Evolutionary conservation across 2,797 vertebrate species (phyloP).

Genomic region (Melanotaenia nigrans): DNA sequence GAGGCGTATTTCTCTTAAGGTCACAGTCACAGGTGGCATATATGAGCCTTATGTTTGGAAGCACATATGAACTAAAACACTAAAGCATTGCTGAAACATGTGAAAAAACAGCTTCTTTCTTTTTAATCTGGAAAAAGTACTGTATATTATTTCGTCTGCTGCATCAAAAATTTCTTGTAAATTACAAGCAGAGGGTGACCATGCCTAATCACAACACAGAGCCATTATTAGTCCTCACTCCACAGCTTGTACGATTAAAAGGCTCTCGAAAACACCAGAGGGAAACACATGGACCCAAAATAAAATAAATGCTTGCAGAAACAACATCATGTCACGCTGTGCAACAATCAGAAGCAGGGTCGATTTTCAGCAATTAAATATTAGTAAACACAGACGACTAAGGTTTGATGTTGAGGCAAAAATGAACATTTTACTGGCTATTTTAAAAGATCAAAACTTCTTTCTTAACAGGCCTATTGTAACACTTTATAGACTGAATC

Average conservation of each 20-base stretch:
- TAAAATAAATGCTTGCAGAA: slow-evolving; percentile 45
- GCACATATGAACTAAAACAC: slow-evolving; percentile 4
- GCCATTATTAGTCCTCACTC: slow-evolving; percentile 34
- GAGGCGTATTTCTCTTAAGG: slow-evolving; percentile 30
- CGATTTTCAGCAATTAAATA: slow-evolving; percentile 61
- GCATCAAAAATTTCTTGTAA: slow-evolving; percentile 23
- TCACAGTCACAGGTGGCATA: slow-evolving; percentile 69
- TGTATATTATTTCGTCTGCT: not conserved
- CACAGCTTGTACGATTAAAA: slow-evolving; percentile 39
- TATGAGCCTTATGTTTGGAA: slow-evolving; percentile 31
- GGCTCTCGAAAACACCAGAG: slow-evolving; percentile 27
- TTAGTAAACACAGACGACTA: slow-evolving; percentile 24
- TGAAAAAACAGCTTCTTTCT: not conserved
- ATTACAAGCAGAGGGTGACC: slow-evolving; percentile 5
- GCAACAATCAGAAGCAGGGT: slow-evolving; percentile 66
- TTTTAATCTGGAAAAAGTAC: not conserved
- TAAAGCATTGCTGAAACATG: not conserved
- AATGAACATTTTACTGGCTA: slow-evolving; percentile 25
- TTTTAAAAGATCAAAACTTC: slow-evolving; percentile 27
- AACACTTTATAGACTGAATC: not conserved
- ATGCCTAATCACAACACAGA: slow-evolving; percentile 49
- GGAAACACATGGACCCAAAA: slow-evolving; percentile 35
- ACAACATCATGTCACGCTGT: slow-evolving; percentile 61
- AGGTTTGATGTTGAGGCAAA: slow-evolving; percentile 12
- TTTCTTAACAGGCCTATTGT: not conserved